phyloP scores from a whole-genome alignment of 2,888 invertebrate genomes.

The Drosophila dives region DNA sequence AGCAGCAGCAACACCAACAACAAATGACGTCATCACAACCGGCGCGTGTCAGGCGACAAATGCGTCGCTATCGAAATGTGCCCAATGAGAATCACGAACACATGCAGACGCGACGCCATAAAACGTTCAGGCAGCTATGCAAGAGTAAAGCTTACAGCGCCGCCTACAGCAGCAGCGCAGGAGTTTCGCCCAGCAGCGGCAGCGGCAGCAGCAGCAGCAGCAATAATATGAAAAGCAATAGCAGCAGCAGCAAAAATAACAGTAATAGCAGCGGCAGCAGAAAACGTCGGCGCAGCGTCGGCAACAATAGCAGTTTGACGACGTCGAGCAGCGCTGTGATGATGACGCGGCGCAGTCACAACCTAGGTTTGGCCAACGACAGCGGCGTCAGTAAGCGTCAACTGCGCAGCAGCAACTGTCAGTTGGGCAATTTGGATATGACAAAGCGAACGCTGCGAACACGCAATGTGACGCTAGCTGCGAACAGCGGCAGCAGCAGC shows the following conservation, averaged over 20 bases:
- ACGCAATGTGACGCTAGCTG: slow-evolving; percentile 69
- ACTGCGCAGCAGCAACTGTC: slow-evolving; percentile 78
- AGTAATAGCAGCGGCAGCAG: background rate
- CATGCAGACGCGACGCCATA: slow-evolving; percentile 65
- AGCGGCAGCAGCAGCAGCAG: background rate
- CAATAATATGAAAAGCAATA: background rate
- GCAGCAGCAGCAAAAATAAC: background rate
- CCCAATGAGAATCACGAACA: slow-evolving; percentile 82
- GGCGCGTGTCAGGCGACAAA: slow-evolving; percentile 37
- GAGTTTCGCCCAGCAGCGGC: slow-evolving; percentile 21
- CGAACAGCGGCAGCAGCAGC: slow-evolving; percentile 19
- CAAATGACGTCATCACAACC: background rate
- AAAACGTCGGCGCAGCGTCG: slow-evolving; percentile 11
- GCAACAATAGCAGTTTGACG: background rate
- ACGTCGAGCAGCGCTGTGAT: slow-evolving; percentile 27
- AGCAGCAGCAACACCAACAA: slow-evolving; percentile 15
- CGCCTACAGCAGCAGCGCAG: slow-evolving; percentile 30
- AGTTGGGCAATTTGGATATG: slow-evolving; percentile 64
- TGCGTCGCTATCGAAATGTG: slow-evolving; percentile 78
- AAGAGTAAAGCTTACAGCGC: slow-evolving; percentile 57
- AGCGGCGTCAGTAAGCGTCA: slow-evolving; percentile 76
- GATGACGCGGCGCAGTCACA: slow-evolving; percentile 59
- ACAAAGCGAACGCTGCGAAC: slow-evolving; percentile 83
- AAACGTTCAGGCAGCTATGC: slow-evolving; percentile 51
- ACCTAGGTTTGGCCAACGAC: slow-evolving; percentile 31